Evolutionary conservation across 2,888 invertebrate genomes (phyloP), one percentile per base, ranked within the genome.

Genomic region (Spicauda simplicius): DNA sequence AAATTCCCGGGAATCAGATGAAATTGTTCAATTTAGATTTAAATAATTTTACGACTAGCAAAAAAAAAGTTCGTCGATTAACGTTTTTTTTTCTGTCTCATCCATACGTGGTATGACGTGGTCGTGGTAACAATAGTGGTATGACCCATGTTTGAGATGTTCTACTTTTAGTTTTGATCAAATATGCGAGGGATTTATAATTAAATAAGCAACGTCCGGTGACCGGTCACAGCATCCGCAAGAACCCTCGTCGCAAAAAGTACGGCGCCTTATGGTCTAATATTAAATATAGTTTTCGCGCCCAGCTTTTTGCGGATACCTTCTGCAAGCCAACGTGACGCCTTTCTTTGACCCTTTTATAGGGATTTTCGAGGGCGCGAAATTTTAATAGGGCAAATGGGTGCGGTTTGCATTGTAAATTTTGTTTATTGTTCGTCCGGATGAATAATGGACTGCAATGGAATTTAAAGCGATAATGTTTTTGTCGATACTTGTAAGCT

Each of bases 281-380:
- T 90, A 90, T 92, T 90, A 88, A 91, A 90, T 91, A 89, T 91
- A 91, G 90, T 91, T 91, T 85, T 87, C 78, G 83, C 74, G 76
- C 19, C 33, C 20, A 61, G 60, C 81, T 91, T 92, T 92, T 92
- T 91, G 90, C 81, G 72, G 74, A 80, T 41, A 65, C 66, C 66
- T 61, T 60, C 37, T 61, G 66, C 55, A 55, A 76, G 69, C 64
- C 64, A 70, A 86, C 85, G 85, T 86, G 89, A 84, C 85, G 86
- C 79, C 83, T 80, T 85, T 87, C 88, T 88, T 66, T 91, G 90
- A 91, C 92, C 92, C 91, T 91, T 90, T 88, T 87, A 86, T 85
- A 84, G 78, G 81, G 81, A 82, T 87, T 87, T 85, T 84, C 75
- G 80, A 76, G 72, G 74, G 76, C 76, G 77, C 75, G 73, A 74